Percentiles rank a stretch among this genome's conserved stretches.
Evolutionary conservation across 2,888 invertebrate species (phyloP).

Genomic region (Tortrix viridana): DNA sequence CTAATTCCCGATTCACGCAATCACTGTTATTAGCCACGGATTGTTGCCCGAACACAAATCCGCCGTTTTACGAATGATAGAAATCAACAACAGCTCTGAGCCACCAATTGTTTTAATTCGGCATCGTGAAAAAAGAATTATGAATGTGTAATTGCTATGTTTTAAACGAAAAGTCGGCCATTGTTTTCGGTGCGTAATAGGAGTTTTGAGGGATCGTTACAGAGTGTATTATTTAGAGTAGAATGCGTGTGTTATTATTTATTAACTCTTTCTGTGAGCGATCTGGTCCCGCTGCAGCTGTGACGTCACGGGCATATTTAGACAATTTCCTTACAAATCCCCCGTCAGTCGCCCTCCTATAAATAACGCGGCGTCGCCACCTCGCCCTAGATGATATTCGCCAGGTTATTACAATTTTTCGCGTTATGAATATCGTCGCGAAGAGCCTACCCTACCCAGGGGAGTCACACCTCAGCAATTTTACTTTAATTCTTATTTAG

Average conservation of each 20-base stretch:
- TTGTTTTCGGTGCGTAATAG: constrained; percentile 67
- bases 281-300: background rate
- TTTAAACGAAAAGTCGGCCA: constrained; percentile 63
- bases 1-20: constrained; percentile 64
- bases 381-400: constrained; percentile 67
- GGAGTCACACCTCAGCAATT: constrained; percentile 82
- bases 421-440: constrained; percentile 83
- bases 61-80: constrained; percentile 56
- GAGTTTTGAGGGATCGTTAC: constrained; percentile 47
- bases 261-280: background rate
- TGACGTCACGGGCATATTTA: constrained; percentile 68
- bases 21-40: constrained; percentile 64
- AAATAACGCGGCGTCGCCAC: constrained; percentile 65
- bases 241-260: constrained; percentile 12
- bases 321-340: constrained; percentile 79
- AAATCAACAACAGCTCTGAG: constrained; percentile 61
- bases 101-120: constrained; percentile 75
- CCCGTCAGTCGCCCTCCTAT: constrained; percentile 63
- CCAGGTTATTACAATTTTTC: constrained; percentile 84
- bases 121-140: constrained; percentile 70
- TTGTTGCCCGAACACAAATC: constrained; percentile 48
- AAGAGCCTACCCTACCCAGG: constrained; percentile 65
- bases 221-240: constrained; percentile 26
- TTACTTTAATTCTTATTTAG: constrained; percentile 84
- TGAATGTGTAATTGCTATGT: constrained; percentile 73